Evolutionary conservation across 2,888 invertebrate genomes (phyloP), one percentile per base, ranked within the genome.

Genomic region (Oxytorus armatus): DNA sequence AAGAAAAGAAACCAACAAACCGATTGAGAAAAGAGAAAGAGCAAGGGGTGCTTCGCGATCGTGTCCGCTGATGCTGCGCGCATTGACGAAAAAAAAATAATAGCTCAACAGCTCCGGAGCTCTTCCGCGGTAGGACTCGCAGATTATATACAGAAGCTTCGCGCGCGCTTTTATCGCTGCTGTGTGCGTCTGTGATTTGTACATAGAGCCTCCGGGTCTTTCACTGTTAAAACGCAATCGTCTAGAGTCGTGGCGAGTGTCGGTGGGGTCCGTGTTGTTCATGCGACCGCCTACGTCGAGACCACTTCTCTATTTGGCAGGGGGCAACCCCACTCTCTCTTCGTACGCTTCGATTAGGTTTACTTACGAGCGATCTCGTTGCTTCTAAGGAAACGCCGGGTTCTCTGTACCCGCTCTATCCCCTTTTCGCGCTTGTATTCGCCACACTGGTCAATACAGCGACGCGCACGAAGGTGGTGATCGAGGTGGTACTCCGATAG

Each of bases 261-360:
- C 81, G 79, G 79, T 75, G 83, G 65, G 82, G 84, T 81, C 78
- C 83, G 76, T 81, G n/a, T n/a, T n/a, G n/a, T n/a, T n/a, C 57
- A 65, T 77, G 81, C 80, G 88, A 88, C 89, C 90, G 88, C 89
- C 90, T 90, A 89, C 89, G 89, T 86, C 83, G 87, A 87, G 86
- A 88, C 87, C 79, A 83, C 86, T 85, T 88, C 88, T 89, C 85
- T 89, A 90, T 90, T 89, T 89, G 90, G 90, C 86, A 84, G 78
- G 36, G 1, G 57, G 59, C 82, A 84, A 82, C 85, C 84, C 81
- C 82, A 69, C 79, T 77, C 81, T 77, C 82, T 83, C 82, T 83
- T 7, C 25, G 84, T 85, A 83, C 84, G 76, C 84, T 88, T 87
- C 88, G 87, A 88, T 89, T 88, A 87, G 86, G 84, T 86, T 87